Percentiles rank a stretch among this genome's conserved stretches.
phyloP scores from a whole-genome alignment of 2,113 vertebrate genomes.

The Podilymbus podiceps region DNA sequence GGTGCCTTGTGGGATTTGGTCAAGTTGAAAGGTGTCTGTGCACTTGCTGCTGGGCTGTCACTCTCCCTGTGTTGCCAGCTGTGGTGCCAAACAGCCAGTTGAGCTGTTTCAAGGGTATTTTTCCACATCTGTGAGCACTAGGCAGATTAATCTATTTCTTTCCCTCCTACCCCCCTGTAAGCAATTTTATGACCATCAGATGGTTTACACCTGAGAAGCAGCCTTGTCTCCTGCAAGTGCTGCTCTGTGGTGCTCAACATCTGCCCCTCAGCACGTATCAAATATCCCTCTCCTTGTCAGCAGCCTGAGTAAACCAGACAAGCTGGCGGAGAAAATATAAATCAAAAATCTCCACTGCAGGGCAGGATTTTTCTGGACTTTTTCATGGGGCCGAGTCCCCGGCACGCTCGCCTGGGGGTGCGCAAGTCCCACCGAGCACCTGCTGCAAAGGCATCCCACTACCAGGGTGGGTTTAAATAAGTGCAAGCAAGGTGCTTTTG shows the following conservation, averaged over 20 bases:
- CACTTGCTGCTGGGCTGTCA: conserved; percentile 43
- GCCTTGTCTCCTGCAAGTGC: conserved; percentile 29
- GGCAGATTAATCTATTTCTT: conserved; percentile 60
- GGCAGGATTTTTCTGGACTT: not conserved
- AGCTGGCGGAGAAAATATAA: conserved; percentile 58
- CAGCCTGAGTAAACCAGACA: conserved; percentile 65
- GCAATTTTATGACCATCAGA: conserved; percentile 53
- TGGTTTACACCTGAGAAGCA: conserved; percentile 64
- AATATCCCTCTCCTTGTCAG: conserved; percentile 68
- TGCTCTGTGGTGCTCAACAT: conserved; percentile 33
- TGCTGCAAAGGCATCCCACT: not conserved
- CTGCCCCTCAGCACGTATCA: conserved; percentile 62
- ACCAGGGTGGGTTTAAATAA: not conserved
- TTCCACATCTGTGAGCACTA: conserved; percentile 51
- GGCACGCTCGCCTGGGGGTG: fast-evolving
- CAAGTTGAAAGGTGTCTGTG: not conserved
- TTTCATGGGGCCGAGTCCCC: not conserved
- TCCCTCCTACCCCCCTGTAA: not conserved
- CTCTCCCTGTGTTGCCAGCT: not conserved
- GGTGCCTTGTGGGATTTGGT: not conserved
- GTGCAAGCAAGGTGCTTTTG: not conserved
- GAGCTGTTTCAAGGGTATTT: conserved; percentile 46
- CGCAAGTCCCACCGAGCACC: not conserved
- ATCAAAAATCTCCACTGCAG: conserved; percentile 50
- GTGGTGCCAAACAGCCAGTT: conserved; percentile 8